Percentiles rank a stretch among this genome's conserved stretches.
Conservation (phyloP, 2,113 vertebrate species). For the Halcyon malimbica region DNA sequence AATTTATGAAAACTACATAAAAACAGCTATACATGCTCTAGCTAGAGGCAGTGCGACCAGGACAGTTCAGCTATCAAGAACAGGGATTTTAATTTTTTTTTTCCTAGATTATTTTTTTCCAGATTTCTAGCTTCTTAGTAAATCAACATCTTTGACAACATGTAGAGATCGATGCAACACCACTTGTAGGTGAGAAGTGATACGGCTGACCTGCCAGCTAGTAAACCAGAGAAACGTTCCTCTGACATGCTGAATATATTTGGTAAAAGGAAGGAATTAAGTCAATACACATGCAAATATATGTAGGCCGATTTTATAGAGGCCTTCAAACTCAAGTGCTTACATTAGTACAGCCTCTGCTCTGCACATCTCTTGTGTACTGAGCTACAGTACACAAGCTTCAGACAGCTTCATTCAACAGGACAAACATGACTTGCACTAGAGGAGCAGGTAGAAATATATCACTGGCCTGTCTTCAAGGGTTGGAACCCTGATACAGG, state of each 20-base stretch:
- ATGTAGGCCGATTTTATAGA: neutral
- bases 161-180: neutral
- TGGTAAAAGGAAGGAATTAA: neutral
- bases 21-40: rapidly evolving
- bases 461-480: neutral
- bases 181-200: neutral
- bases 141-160: neutral
- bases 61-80: neutral
- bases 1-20: neutral
- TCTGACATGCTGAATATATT: neutral
- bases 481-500: neutral
- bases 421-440: neutral
- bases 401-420: constrained; percentile 23
- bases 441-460: neutral
- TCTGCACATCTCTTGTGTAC: neutral
- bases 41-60: neutral
- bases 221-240: neutral
- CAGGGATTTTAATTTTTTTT: neutral
- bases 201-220: neutral
- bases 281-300: constrained; percentile 26
- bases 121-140: neutral
- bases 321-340: neutral
- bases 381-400: neutral
- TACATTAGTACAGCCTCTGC: constrained; percentile 38
- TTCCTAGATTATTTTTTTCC: neutral